These are phyloP conservation scores for Anser brachyrhynchus DNA, from an alignment of 2,113 vertebrate species.

Conservation along the genomic window DNA sequence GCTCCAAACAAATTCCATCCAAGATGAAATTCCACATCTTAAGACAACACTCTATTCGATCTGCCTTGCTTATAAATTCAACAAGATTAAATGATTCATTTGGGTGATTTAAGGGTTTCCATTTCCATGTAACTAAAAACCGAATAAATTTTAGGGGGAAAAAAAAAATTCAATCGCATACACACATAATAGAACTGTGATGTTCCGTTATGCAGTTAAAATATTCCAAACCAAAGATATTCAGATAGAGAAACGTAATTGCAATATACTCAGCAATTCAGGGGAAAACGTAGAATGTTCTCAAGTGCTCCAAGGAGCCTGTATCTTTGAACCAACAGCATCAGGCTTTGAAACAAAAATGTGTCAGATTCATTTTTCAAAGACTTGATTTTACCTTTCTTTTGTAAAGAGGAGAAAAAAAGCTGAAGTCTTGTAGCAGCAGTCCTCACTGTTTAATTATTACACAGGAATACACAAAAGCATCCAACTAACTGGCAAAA, in stretches of 20 bases:
- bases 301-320: not conserved
- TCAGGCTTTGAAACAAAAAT: not conserved
- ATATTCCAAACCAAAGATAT: not conserved
- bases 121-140: not conserved
- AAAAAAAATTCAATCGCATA: not conserved
- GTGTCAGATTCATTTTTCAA: not conserved
- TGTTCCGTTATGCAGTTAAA: not conserved
- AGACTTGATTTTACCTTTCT: not conserved
- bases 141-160: not conserved
- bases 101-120: not conserved
- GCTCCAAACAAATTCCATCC: constrained; percentile 14
- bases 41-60: constrained; percentile 6
- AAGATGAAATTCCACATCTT: constrained; percentile 12
- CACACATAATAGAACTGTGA: not conserved
- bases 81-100: not conserved
- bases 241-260: not conserved
- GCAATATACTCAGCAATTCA: not conserved
- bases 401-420: not conserved
- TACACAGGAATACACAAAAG: not conserved
- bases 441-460: not conserved
- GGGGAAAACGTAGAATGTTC: not conserved
- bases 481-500: not conserved
- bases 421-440: not conserved
- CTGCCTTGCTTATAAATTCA: constrained; percentile 23
- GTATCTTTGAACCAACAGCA: not conserved